Percentiles rank a stretch among this genome's conserved stretches.
phyloP scores from a whole-genome alignment of 2,113 vertebrate genomes.

The Phoenicopterus ruber region DNA sequence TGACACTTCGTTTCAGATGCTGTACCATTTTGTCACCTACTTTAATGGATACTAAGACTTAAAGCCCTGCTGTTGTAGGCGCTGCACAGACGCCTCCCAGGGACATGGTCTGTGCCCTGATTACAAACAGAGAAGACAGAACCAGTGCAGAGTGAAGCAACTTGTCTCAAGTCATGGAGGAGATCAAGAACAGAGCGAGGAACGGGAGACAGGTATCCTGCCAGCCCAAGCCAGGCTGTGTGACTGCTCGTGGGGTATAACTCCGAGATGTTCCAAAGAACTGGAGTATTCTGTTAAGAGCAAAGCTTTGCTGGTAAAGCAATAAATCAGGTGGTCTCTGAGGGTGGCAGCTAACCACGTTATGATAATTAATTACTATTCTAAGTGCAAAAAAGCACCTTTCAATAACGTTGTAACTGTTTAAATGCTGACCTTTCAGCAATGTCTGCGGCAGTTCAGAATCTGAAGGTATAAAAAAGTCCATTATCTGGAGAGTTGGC shows the following conservation, averaged over 20 bases:
- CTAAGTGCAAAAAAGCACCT: background rate
- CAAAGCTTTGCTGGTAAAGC: background rate
- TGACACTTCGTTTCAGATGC: background rate
- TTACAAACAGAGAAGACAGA: background rate
- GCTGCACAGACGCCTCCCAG: background rate
- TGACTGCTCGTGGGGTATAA: background rate
- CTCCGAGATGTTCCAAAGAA: background rate
- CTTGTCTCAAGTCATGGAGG: background rate
- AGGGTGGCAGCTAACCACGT: background rate
- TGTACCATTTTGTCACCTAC: background rate
- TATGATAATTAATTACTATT: background rate
- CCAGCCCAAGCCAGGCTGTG: background rate
- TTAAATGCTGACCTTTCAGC: background rate
- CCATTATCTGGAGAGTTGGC: background rate
- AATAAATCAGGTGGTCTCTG: background rate
- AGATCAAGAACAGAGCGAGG: background rate
- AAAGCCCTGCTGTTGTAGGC: background rate
- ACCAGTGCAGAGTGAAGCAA: background rate
- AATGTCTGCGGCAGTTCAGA: background rate
- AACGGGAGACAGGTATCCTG: background rate
- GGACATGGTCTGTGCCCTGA: background rate
- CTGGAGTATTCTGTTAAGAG: background rate
- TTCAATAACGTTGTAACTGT: background rate
- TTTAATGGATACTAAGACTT: background rate
- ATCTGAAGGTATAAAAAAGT: background rate